phyloP scores from a whole-genome alignment of 1,140 invertebrate genomes.

The Heliconius eleuchia region DNA sequence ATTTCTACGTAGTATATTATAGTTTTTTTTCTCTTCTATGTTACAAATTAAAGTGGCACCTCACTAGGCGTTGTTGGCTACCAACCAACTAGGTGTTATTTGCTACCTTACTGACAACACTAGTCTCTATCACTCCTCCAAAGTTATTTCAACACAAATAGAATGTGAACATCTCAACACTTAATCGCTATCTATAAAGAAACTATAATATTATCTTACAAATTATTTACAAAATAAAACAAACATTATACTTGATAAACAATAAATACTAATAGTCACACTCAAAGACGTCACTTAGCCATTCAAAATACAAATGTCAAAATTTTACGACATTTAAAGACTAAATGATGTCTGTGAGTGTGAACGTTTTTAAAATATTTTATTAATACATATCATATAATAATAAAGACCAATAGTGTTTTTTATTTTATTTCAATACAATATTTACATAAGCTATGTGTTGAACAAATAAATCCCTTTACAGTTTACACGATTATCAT shows the following conservation, averaged over 20 bases:
- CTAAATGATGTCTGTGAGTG: neutral
- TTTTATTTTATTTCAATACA: neutral
- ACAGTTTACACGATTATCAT: slow-evolving; percentile 5
- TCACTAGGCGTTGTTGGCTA: slow-evolving; percentile 22
- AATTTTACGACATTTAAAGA: neutral
- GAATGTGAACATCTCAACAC: slow-evolving; percentile 73
- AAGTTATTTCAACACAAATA: slow-evolving; percentile 68
- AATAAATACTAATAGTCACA: slow-evolving; percentile 17
- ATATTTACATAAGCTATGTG: slow-evolving; percentile 6
- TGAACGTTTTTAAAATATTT: neutral
- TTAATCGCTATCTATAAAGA: slow-evolving; percentile 54
- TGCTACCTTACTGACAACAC: slow-evolving; percentile 1
- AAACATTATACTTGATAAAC: slow-evolving; percentile 23
- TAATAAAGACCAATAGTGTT: neutral
- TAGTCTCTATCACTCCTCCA: slow-evolving; percentile 33
- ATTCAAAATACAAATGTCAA: neutral
- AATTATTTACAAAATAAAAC: slow-evolving; percentile 58
- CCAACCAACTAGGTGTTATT: neutral
- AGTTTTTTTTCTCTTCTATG: slow-evolving; percentile 7
- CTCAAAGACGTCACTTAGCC: neutral
- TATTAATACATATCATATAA: neutral
- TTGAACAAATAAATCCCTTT: slow-evolving; percentile 1
- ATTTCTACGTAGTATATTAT: slow-evolving; percentile 42
- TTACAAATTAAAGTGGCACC: slow-evolving; percentile 14
- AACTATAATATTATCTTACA: slow-evolving; percentile 57